Percentiles rank a stretch among this genome's conserved stretches.
Conservation (phyloP, 2,113 vertebrate species). For the Engraulis encrasicolus region DNA sequence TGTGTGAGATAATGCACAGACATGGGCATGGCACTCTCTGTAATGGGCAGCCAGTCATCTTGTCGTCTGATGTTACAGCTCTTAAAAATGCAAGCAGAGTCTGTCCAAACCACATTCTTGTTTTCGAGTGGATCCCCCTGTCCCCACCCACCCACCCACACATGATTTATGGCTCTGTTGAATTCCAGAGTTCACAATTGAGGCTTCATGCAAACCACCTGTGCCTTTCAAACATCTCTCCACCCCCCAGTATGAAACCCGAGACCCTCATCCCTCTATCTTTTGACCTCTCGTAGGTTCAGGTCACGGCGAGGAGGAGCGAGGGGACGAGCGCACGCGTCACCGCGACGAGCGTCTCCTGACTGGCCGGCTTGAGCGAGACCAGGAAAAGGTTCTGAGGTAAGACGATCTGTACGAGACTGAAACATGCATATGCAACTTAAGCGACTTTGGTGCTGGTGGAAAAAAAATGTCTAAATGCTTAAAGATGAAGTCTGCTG, state of each 20-base stretch:
- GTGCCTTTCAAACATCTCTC: background rate
- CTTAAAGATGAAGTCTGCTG: too few species aligned
- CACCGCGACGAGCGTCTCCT: constrained; percentile 87
- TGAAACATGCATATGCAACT: background rate
- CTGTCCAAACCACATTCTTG: background rate
- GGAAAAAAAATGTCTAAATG: too few species aligned
- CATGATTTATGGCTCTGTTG: background rate
- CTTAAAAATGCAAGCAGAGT: background rate
- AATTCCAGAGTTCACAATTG: constrained; percentile 13
- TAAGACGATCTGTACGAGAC: constrained; percentile 57
- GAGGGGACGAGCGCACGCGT: constrained; percentile 79
- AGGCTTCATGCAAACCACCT: constrained; percentile 18
- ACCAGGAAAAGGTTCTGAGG: constrained; percentile 95
- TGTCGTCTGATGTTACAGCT: background rate
- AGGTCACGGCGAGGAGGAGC: constrained; percentile 82
- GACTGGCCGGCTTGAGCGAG: constrained; percentile 85
- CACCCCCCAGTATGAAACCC: background rate
- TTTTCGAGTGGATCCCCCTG: background rate
- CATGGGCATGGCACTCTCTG: background rate
- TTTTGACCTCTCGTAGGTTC: constrained; percentile 62
- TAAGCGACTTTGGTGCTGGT: too few species aligned
- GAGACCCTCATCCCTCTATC: background rate
- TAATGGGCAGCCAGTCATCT: background rate
- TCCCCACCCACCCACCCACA: too few species aligned
- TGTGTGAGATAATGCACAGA: background rate